phyloP scores from a whole-genome alignment of 2,113 vertebrate species.

The Pristiophorus japonicus region DNA sequence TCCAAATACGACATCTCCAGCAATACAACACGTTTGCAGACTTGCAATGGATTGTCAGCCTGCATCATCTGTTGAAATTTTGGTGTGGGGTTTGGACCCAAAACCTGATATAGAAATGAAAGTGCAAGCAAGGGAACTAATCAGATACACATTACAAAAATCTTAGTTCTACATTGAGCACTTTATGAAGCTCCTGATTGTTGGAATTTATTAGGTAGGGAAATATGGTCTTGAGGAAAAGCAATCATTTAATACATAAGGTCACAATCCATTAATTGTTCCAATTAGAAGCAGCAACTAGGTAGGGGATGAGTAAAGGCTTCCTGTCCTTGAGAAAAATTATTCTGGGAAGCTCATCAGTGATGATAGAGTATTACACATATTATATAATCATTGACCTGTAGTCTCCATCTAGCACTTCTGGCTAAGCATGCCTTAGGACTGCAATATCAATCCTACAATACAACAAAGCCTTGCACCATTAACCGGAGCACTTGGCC shows the following conservation, averaged over 20 bases:
- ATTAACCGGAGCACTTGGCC: background rate
- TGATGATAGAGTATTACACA: background rate
- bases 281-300: background rate
- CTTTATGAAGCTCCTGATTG: background rate
- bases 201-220: constrained; percentile 4
- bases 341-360: background rate
- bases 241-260: background rate
- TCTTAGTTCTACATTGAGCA: background rate
- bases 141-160: background rate
- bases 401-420: background rate
- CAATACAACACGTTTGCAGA: background rate
- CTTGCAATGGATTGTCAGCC: background rate
- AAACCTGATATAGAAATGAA: background rate
- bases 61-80: background rate
- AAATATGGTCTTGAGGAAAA: background rate
- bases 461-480: background rate
- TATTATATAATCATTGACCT: background rate
- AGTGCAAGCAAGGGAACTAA: background rate
- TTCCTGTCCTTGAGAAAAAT: background rate
- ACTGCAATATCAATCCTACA: background rate
- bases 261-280: constrained; percentile 24
- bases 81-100: background rate
- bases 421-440: background rate
- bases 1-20: background rate
- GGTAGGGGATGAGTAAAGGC: background rate